Conservation (phyloP, 2,888 invertebrate species). For the Notodonta ziczac region DNA sequence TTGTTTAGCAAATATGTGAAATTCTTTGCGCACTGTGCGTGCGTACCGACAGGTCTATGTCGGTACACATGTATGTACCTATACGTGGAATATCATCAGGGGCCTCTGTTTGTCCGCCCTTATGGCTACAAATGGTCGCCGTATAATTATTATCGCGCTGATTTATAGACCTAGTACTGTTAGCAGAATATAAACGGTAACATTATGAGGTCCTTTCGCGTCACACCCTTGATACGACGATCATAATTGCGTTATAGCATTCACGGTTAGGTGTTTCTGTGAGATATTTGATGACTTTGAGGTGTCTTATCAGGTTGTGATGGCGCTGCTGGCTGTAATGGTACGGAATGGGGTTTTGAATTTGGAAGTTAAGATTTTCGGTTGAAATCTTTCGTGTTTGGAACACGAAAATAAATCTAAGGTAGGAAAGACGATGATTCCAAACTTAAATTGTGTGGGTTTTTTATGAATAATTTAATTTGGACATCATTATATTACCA, state of each 20-base stretch:
- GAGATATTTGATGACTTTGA: slow-evolving; percentile 4
- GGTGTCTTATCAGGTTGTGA: not conserved
- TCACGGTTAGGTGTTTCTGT: not conserved
- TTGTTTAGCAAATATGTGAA: not conserved
- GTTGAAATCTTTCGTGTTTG: no score
- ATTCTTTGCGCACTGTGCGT: not conserved
- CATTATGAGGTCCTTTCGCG: slow-evolving; percentile 52
- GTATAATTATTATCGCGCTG: slow-evolving; percentile 79
- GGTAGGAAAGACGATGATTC: no score
- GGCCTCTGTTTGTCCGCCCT: slow-evolving; percentile 61
- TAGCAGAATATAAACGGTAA: slow-evolving; percentile 74
- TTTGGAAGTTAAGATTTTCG: not conserved
- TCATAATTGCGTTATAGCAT: slow-evolving; percentile 34
- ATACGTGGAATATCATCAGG: slow-evolving; percentile 50
- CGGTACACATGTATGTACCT: not conserved
- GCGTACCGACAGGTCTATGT: not conserved
- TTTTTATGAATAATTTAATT: no score
- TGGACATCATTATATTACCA: no score
- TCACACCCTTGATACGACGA: slow-evolving; percentile 32
- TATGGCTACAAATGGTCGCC: slow-evolving; percentile 70
- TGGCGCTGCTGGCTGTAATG: no score
- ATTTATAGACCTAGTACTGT: slow-evolving; percentile 74
- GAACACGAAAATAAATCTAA: no score
- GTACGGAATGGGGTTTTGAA: not conserved
- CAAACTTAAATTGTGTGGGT: no score